A percentile compares a stretch with the other conserved stretches of the same genome.
These are phyloP conservation scores for Trochalopteron elliotii DNA, from an alignment of 2,113 vertebrate species.

Conservation along the genomic window DNA sequence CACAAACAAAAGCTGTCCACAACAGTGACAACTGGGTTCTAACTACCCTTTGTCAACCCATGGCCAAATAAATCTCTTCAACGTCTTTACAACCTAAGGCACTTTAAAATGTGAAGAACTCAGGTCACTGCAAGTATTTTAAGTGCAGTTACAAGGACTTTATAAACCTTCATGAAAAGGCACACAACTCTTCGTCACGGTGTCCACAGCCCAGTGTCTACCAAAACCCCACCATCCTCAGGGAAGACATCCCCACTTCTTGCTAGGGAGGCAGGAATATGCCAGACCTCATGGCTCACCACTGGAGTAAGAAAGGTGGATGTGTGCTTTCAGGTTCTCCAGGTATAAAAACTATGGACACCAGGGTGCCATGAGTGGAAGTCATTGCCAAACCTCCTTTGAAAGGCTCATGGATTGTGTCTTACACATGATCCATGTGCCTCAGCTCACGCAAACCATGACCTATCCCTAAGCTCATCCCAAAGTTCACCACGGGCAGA, in stretches of 20 bases:
- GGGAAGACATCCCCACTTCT: not conserved
- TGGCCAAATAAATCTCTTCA: not conserved
- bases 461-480: not conserved
- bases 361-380: not conserved
- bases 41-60: not conserved
- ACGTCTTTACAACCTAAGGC: not conserved
- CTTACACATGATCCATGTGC: accelerated
- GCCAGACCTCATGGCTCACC: not conserved
- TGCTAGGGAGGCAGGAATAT: not conserved
- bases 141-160: not conserved
- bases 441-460: not conserved
- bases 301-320: not conserved
- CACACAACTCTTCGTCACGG: not conserved
- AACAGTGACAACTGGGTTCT: not conserved
- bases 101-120: not conserved
- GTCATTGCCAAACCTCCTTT: not conserved
- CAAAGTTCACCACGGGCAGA: not conserved
- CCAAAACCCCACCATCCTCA: not conserved
- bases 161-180: not conserved
- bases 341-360: not conserved
- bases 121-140: not conserved
- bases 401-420: not conserved
- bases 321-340: not conserved
- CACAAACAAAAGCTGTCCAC: not conserved
- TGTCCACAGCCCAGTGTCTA: not conserved